These are phyloP conservation scores for Chymomyza amoena DNA, from an alignment of 2,888 invertebrate genomes.

Conservation along the genomic window DNA sequence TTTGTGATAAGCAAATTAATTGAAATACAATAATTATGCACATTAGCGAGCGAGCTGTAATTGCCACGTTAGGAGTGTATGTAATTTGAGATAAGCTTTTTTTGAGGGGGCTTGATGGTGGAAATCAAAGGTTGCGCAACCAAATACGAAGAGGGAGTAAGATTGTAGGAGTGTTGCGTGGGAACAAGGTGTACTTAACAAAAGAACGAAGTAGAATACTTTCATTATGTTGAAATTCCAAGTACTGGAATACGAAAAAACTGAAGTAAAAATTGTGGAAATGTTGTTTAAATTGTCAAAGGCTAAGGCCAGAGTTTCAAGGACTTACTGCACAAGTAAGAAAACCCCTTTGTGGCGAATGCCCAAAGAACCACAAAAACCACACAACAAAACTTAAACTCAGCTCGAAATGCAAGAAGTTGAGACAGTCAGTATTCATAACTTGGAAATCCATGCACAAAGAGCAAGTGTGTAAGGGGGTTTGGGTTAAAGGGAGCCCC, in stretches of 20 bases:
- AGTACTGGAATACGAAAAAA: too few species aligned
- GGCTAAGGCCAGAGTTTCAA: neutral
- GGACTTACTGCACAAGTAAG: neutral
- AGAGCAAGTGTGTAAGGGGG: neutral
- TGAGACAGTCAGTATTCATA: neutral
- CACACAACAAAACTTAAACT: neutral
- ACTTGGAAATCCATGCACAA: neutral
- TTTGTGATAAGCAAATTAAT: conserved; percentile 43
- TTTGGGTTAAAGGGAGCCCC: neutral
- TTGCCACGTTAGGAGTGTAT: neutral
- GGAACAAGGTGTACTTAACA: too few species aligned
- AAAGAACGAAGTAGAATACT: too few species aligned
- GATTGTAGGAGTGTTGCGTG: neutral
- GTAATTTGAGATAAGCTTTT: conserved; percentile 6
- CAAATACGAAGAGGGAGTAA: neutral
- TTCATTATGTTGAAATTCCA: too few species aligned
- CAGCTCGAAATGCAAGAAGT: neutral
- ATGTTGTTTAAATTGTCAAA: too few species aligned
- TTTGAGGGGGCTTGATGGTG: neutral
- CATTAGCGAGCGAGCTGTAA: conserved; percentile 28
- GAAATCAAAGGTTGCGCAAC: neutral
- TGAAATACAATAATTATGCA: conserved; percentile 49
- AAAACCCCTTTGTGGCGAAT: neutral
- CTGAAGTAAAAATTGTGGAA: too few species aligned
- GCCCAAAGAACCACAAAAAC: neutral